Base-by-base conservation (phyloP, 2,113 vertebrate species). In the Rhineura floridana region DNA sequence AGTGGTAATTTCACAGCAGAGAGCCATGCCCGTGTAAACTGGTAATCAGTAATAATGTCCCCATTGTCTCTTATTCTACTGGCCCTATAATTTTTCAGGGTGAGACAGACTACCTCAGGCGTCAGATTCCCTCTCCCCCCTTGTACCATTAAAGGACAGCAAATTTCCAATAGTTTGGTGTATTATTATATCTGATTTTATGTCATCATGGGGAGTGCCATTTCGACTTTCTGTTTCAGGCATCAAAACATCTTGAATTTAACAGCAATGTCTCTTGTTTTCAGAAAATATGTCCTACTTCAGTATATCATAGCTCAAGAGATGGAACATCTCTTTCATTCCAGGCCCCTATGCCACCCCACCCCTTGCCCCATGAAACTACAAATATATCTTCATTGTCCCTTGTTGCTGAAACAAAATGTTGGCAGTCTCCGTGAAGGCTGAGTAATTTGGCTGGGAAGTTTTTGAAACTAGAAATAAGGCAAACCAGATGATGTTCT, bases 381-480 rank as follows among this genome's bases (percentile, higher is more conserved):
- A 52, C 59, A 86, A 50, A 72, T 70, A 70, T 55, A 59, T 87
- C 63, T 70, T 70, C 63, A 55, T 52, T 80, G 33, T 55, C 30
- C 50, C 63, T 87, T 52, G 25, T 87, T 80, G 9, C 42, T 55
- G 36, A 42, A 80, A 87, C 23, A n/a, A 17, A 80, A 80, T 80
- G 76, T 80, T 87, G 85, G 65, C 85, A 87, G 77, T n/a, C 5
- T 36, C 70, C 30, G 5, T 33, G 50, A 70, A 80, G 48, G 11
- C 25, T 87, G 77, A 87, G 77, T 87, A 80, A 87, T 87, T 80
- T 81, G 85, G 65, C 48, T 55, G 46, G 48, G 28, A 81, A 48
- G 63, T 55, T 70, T 79, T 80, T 28, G 6, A 70, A 80, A 87
- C 63, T 80, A 50, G 63, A 79, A 87, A 70, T 80, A 67, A 86